phyloP scores from a whole-genome alignment of 1,140 invertebrate species.

The Ericerus pela region DNA sequence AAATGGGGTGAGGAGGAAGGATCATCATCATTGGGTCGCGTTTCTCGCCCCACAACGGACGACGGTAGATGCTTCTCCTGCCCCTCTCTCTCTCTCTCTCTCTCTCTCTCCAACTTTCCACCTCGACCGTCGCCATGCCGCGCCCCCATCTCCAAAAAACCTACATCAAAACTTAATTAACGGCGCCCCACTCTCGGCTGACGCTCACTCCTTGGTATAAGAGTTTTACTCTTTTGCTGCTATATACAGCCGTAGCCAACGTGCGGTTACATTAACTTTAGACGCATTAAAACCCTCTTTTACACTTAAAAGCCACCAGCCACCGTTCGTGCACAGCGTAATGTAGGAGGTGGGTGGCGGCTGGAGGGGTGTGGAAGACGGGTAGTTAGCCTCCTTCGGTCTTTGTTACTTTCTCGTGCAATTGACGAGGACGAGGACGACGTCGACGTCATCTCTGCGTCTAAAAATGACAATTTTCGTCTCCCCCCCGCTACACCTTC shows the following conservation, averaged over 20 bases:
- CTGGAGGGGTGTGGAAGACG: no score
- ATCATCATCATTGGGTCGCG: no score
- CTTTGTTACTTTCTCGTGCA: neutral
- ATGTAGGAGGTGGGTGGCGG: no score
- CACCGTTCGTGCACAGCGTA: neutral
- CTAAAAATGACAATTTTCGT: constrained; percentile 1
- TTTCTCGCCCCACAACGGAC: no score
- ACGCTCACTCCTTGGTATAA: no score
- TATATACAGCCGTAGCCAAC: neutral
- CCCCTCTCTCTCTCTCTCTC: no score
- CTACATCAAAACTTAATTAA: constrained; percentile 11
- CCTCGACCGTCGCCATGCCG: no score
- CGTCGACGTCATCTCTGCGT: no score
- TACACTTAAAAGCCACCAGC: constrained; percentile 6
- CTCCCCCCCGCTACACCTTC: neutral
- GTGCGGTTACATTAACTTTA: constrained; percentile 12
- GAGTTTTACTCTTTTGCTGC: neutral
- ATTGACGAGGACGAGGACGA: neutral
- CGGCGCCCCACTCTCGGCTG: no score
- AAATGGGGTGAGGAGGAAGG: no score
- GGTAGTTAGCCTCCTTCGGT: neutral
- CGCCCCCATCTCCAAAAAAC: neutral
- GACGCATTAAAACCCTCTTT: constrained; percentile 12
- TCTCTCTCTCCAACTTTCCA: no score
- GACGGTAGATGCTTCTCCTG: neutral